Base-by-base conservation (phyloP, 1,140 invertebrate species). In the Euura saliciscinereae region DNA sequence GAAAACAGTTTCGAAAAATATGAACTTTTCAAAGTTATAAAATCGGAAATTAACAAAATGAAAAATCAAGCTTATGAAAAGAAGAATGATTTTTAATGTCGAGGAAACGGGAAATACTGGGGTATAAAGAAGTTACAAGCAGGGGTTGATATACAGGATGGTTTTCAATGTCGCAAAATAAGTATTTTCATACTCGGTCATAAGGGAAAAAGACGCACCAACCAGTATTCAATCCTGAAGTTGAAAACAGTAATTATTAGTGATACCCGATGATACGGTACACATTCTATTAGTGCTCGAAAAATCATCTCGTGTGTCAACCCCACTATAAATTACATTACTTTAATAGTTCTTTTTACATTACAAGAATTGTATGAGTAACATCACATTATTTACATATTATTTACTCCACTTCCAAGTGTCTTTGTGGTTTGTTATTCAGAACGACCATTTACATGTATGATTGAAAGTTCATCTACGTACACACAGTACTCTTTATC, bases 241-340 rank as follows among this genome's bases (percentile, higher is more conserved):
- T 28, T 28, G 28, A 28, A 28, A 28, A 28, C 28, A 28, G 28
- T 28, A 28, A 28, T 28, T 28, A 28, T 28, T 28, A 1, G 28
- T 28, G 28, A 28, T 28, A 28, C 28, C 28, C 28, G 28, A 28
- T 28, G 28, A 28, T 1, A 28, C 28, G 0, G 28, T 28, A 28
- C 28, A 1, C 28, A 28, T 28, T 28, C 28, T 28, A 28, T 28
- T 28, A 28, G 13, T 59, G 13, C 10, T 8, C 51, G 6, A 59
- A n/a, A 59, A 8, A 59, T 59, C 51, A 59, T 59, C 13, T 59
- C 13, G 51, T 59, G 51, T 59, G 13, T n/a, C 4, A 67, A 11
- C 43, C 42, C 66, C 28, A 64, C 8, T 67, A 67, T 10, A 28
- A 44, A 28, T 67, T 67, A 67, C 43, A 67, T 8, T 67, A n/a